Percentiles rank a stretch among this genome's conserved stretches.
Evolutionary conservation across 2,797 vertebrate species (phyloP).

Genomic region (Austrolebias charrua): DNA sequence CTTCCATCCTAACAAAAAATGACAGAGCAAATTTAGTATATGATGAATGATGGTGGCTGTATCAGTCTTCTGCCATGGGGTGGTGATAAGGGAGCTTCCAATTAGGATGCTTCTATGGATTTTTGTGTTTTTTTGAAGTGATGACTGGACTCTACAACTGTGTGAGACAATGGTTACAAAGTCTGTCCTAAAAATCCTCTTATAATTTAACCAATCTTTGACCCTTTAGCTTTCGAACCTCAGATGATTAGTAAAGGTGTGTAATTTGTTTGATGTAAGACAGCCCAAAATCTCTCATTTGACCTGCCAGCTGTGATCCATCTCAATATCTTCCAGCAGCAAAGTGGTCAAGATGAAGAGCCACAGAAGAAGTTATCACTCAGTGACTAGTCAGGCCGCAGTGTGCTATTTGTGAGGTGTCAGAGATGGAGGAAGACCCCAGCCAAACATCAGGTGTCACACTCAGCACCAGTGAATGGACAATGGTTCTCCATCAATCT

Average conservation of each 20-base stretch:
- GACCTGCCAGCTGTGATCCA: constrained; percentile 50
- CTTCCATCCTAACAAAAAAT: constrained; percentile 66
- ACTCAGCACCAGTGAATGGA: constrained; percentile 71
- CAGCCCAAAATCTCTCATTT: constrained; percentile 24
- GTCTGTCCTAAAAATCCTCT: constrained; percentile 9
- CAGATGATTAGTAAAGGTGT: constrained; percentile 6
- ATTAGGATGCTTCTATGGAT: constrained; percentile 53
- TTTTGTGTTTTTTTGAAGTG: constrained; percentile 54
- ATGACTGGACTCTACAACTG: constrained; percentile 41
- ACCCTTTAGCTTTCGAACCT: constrained; percentile 21
- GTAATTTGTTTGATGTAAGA: constrained; percentile 12
- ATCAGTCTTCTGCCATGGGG: constrained; percentile 60
- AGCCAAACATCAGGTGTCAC: constrained; percentile 75
- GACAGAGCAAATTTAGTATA: constrained; percentile 71
- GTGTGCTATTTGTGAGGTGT: constrained; percentile 54
- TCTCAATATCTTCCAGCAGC: constrained; percentile 51
- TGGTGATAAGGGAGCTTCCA: constrained; percentile 69
- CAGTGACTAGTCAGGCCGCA: constrained; percentile 61
- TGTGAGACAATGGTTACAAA: constrained; percentile 25
- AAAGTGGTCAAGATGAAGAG: constrained; percentile 59
- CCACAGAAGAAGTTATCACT: constrained; percentile 71
- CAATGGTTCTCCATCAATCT: constrained; percentile 81
- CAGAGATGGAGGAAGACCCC: constrained; percentile 60
- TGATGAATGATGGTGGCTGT: constrained; percentile 69
- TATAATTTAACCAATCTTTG: constrained; percentile 15